A percentile compares a stretch with the other conserved stretches of the same genome.
Evolutionary conservation across 2,113 vertebrate species (phyloP).

Genomic region (Neopipo cinnamomea): DNA sequence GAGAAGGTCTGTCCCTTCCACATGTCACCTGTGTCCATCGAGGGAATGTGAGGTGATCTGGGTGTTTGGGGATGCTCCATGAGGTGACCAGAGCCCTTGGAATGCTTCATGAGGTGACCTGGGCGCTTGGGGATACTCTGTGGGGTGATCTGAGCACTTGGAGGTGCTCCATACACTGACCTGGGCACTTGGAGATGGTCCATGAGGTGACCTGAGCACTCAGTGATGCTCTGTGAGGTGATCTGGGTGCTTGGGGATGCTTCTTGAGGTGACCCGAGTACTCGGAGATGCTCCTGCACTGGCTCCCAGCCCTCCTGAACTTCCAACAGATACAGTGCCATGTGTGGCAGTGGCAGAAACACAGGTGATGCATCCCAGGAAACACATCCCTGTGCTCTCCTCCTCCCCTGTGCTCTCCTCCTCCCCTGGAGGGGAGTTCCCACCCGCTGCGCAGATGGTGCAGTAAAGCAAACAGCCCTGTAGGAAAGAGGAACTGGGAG

Average conservation of each 20-base stretch:
- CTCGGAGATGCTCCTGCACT: not conserved
- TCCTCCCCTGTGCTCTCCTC: not conserved
- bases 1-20: not conserved
- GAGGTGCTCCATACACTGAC: not conserved
- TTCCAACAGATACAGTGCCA: accelerated
- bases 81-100: not conserved
- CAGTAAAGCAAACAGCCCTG: accelerated
- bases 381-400: accelerated
- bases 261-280: not conserved
- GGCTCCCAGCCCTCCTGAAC: accelerated
- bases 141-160: not conserved
- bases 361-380: accelerated
- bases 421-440: not conserved
- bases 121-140: no score
- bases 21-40: not conserved
- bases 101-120: not conserved
- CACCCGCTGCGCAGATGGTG: accelerated
- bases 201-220: accelerated
- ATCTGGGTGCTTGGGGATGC: not conserved
- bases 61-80: accelerated
- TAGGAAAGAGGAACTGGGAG: not conserved
- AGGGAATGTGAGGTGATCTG: not conserved
- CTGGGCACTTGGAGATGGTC: not conserved
- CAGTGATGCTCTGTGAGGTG: no score
- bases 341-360: not conserved